phyloP scores from a whole-genome alignment of 2,797 vertebrate species.

The Microcaecilia unicolor region DNA sequence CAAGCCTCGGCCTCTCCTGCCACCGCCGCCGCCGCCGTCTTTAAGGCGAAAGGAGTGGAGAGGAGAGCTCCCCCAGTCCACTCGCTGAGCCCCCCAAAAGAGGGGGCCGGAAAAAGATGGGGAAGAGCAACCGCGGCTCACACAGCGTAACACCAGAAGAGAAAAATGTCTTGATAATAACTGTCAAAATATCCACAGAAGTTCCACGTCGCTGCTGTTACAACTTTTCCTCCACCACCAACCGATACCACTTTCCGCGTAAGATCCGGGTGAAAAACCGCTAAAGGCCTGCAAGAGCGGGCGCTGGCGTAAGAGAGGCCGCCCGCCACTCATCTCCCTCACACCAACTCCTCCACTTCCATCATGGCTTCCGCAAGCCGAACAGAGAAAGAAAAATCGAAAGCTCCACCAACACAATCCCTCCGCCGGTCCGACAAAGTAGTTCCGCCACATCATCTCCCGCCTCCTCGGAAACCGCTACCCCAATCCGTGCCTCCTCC shows the following conservation, averaged over 20 bases:
- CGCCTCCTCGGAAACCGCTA: background rate
- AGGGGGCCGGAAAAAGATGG: constrained; percentile 12
- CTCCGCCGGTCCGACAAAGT: constrained; percentile 49
- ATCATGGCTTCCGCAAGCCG: constrained; percentile 94
- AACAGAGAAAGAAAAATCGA: too few species aligned
- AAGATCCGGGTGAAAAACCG: too few species aligned
- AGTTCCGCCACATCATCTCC: constrained; percentile 25
- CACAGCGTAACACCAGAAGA: too few species aligned
- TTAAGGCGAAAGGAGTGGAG: constrained; percentile 56
- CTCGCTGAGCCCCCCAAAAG: constrained; percentile 44
- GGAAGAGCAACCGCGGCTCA: too few species aligned
- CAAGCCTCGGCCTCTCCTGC: constrained; percentile 55
- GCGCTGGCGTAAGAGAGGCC: constrained; percentile 6
- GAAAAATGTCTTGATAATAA: too few species aligned
- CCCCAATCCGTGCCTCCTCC: background rate
- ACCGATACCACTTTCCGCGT: too few species aligned
- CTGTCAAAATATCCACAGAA: too few species aligned
- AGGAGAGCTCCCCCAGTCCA: constrained; percentile 63
- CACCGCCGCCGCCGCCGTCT: constrained; percentile 46
- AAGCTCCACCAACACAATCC: constrained; percentile 26
- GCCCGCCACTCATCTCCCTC: constrained; percentile 60
- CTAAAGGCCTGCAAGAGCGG: too few species aligned
- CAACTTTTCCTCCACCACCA: constrained; percentile 28
- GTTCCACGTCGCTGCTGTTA: constrained; percentile 38
- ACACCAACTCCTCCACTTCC: constrained; percentile 71